Evolutionary conservation across 2,888 invertebrate genomes (phyloP).

Genomic region (Kryphioiulus occultus): DNA sequence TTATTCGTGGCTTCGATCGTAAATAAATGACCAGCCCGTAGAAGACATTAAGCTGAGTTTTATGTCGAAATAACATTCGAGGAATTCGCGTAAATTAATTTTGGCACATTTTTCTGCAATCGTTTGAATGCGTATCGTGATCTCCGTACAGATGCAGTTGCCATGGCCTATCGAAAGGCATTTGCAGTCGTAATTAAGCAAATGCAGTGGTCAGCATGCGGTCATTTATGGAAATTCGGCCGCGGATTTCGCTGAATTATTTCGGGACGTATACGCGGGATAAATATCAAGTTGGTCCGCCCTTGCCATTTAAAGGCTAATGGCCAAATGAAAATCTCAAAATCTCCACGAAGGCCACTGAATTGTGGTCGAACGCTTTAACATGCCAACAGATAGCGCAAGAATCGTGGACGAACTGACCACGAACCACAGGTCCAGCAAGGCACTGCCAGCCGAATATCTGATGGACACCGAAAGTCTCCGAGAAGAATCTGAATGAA

Average conservation of each 20-base stretch:
- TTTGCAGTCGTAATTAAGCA: slow-evolving; percentile 4
- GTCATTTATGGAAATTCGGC: slow-evolving; percentile 8
- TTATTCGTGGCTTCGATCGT: background rate
- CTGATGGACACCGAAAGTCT: too few relatives aligned
- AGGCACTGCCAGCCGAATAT: too few relatives aligned
- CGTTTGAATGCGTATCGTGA: slow-evolving; percentile 16
- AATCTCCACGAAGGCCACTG: too few relatives aligned
- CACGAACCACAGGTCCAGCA: too few relatives aligned
- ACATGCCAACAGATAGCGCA: too few relatives aligned
- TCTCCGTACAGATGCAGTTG: background rate
- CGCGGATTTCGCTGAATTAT: background rate
- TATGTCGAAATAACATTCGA: background rate
- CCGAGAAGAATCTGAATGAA: too few relatives aligned
- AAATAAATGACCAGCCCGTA: background rate
- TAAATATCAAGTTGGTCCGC: background rate
- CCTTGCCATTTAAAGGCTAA: background rate
- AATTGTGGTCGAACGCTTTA: too few relatives aligned
- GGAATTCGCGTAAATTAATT: slow-evolving; percentile 35
- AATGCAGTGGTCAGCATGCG: slow-evolving; percentile 31
- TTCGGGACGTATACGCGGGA: background rate
- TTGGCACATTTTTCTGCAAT: background rate
- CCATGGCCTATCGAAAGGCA: background rate
- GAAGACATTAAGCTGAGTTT: slow-evolving; percentile 1
- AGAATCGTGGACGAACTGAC: too few relatives aligned
- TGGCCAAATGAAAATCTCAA: slow-evolving; percentile 6